Conservation (phyloP, 1,140 invertebrate genomes). For the Neocloeon triangulifer region DNA sequence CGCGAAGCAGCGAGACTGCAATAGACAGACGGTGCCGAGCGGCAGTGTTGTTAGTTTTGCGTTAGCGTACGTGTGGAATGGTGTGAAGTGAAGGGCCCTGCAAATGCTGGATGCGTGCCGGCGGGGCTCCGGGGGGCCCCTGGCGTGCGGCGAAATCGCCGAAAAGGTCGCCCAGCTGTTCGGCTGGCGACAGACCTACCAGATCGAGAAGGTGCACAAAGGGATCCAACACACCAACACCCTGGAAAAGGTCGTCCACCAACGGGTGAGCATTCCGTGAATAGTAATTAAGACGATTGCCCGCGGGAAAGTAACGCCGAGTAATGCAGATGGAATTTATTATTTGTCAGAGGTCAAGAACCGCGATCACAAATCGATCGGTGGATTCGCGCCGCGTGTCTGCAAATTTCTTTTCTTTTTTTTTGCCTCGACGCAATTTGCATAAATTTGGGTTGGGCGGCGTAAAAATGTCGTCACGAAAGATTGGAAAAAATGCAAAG, state of each 20-base stretch:
- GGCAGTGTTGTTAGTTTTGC: background rate
- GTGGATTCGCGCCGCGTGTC: no score
- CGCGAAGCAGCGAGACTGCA: background rate
- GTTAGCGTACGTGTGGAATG: background rate
- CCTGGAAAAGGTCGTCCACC: no score
- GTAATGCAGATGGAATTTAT: no score
- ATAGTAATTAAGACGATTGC: constrained; percentile 5
- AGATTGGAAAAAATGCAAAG: no score
- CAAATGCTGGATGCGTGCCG: constrained; percentile 1
- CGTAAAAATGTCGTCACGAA: no score
- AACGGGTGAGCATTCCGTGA: no score
- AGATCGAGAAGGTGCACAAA: constrained; percentile 44
- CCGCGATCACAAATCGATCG: no score
- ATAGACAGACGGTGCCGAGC: background rate
- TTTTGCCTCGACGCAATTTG: no score
- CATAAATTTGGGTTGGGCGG: no score
- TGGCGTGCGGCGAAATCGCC: constrained; percentile 30
- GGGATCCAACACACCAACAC: no score
- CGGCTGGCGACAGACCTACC: constrained; percentile 50
- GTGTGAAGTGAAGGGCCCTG: background rate
- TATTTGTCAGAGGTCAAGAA: no score
- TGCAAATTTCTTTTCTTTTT: no score
- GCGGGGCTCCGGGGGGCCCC: constrained; percentile 6
- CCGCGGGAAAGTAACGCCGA: background rate
- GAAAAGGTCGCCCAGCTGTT: constrained; percentile 46